phyloP scores from a whole-genome alignment of 2,888 invertebrate genomes.

The Drosophila sordidula region DNA sequence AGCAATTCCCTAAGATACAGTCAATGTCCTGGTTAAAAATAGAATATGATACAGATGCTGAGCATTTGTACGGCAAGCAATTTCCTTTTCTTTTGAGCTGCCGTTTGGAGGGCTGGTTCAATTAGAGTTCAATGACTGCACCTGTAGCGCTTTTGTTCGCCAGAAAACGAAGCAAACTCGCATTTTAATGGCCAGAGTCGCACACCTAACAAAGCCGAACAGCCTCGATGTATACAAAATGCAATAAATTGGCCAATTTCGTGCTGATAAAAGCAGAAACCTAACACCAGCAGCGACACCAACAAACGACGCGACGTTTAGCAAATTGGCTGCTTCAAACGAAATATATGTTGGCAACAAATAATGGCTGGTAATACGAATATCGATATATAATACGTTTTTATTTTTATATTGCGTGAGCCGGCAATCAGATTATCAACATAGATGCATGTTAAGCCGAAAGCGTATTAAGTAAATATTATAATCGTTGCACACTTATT shows the following conservation, averaged over 20 bases:
- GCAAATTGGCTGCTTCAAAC: constrained; percentile 20
- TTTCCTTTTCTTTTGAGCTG: constrained; percentile 62
- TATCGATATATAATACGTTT: not conserved
- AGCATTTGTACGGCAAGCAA: constrained; percentile 42
- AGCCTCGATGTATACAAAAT: constrained; percentile 16
- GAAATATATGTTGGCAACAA: constrained; percentile 6
- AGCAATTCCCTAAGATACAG: constrained; percentile 23
- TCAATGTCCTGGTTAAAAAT: constrained; percentile 41
- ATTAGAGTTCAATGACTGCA: constrained; percentile 58
- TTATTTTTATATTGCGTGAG: not conserved
- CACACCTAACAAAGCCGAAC: constrained; percentile 18
- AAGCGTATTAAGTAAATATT: not conserved
- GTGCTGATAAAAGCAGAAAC: constrained; percentile 16
- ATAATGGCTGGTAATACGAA: constrained; percentile 6
- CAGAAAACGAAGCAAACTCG: constrained; percentile 35
- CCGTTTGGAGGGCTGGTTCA: constrained; percentile 16
- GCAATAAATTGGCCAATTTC: constrained; percentile 41
- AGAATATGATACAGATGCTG: constrained; percentile 55
- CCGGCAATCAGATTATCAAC: not conserved
- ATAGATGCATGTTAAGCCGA: not conserved
- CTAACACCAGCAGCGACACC: not conserved
- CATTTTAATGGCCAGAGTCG: constrained; percentile 47
- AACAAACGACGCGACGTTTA: constrained; percentile 1
- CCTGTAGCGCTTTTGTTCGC: constrained; percentile 43
- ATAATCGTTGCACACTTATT: too few species aligned